These are phyloP conservation scores for Epirrhoe alternata DNA, from an alignment of 2,888 invertebrate genomes.

Conservation along the genomic window DNA sequence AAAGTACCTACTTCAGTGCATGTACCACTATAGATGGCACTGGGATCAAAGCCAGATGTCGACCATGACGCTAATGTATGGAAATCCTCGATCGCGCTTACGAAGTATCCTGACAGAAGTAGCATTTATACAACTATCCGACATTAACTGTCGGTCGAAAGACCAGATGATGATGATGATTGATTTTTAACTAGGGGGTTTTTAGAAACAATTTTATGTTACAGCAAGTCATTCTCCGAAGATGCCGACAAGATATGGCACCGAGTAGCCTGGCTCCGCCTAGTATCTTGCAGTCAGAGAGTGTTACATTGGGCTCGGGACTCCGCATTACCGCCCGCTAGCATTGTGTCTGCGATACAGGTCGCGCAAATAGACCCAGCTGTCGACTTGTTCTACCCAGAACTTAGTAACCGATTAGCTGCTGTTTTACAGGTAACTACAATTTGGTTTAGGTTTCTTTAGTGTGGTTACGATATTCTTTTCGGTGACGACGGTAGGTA, in stretches of 20 bases:
- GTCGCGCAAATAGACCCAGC: constrained; percentile 70
- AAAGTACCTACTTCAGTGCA: too few relatives aligned
- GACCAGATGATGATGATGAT: too few relatives aligned
- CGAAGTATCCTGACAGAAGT: too few relatives aligned
- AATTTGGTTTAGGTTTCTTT: too few relatives aligned
- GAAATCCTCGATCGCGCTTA: too few relatives aligned
- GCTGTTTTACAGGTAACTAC: constrained; percentile 58
- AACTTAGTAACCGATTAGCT: constrained; percentile 55
- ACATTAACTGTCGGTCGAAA: too few relatives aligned
- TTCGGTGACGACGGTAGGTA: too few relatives aligned
- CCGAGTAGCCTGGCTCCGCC: constrained; percentile 68
- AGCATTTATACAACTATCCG: too few relatives aligned
- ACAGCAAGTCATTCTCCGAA: constrained; percentile 64
- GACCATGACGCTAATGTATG: too few relatives aligned
- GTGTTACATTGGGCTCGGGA: constrained; percentile 65
- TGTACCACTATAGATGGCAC: too few relatives aligned
- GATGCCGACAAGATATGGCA: constrained; percentile 56
- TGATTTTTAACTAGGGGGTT: too few relatives aligned
- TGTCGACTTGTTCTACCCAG: constrained; percentile 67
- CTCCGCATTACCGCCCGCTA: constrained; percentile 67
- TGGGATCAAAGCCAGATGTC: too few relatives aligned
- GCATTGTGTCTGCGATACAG: constrained; percentile 63
- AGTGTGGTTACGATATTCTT: neutral
- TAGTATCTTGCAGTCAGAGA: constrained; percentile 56
- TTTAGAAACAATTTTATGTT: constrained; percentile 38